Evolutionary conservation across 2,888 invertebrate genomes (phyloP).

Genomic region (Clivina fossor): DNA sequence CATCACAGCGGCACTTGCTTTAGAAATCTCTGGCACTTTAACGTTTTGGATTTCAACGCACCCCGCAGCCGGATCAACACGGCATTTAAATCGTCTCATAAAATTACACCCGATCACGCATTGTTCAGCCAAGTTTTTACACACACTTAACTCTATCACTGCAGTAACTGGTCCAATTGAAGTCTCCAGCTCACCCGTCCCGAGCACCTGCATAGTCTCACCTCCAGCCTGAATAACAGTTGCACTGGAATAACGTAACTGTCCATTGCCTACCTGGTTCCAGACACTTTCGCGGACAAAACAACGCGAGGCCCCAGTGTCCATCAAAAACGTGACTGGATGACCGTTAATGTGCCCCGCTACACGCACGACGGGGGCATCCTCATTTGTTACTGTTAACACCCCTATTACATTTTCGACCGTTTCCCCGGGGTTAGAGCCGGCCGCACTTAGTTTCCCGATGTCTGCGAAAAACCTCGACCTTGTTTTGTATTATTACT

Average conservation of each 20-base stretch:
- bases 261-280: not conserved
- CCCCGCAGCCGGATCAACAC: not conserved
- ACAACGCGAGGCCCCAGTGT: slow-evolving; percentile 5
- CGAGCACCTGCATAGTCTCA: not conserved
- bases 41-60: not conserved
- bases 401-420: no score
- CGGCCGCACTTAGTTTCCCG: no score
- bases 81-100: not conserved
- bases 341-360: not conserved
- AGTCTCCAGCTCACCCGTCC: not conserved
- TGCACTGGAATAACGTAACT: not conserved
- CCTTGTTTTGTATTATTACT: no score
- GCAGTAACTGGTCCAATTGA: not conserved
- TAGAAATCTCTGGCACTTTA: not conserved
- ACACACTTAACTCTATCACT: not conserved
- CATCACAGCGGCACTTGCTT: not conserved
- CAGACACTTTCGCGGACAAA: slow-evolving; percentile 3
- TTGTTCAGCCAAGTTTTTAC: not conserved
- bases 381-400: no score
- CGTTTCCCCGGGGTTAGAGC: no score
- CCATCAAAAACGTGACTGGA: slow-evolving; percentile 1
- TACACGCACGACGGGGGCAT: slow-evolving; percentile 1
- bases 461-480: no score
- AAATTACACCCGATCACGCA: slow-evolving; percentile 9
- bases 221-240: not conserved